Evolutionary conservation across 2,888 invertebrate species (phyloP).

Genomic region (Amphiduros pacificus): DNA sequence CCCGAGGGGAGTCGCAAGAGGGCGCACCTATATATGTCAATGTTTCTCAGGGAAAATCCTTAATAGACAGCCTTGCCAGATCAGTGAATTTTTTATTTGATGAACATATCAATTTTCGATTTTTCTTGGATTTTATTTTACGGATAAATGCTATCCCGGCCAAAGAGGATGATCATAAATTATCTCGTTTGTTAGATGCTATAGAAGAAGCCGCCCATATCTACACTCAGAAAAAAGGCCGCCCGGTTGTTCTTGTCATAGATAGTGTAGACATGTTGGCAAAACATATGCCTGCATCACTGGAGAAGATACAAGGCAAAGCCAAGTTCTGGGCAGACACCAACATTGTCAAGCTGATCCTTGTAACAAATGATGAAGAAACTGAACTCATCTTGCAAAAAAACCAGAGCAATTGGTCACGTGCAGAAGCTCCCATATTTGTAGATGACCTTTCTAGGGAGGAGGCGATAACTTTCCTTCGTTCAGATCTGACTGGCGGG

Average conservation of each 20-base stretch:
- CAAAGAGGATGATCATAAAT: conserved; percentile 21
- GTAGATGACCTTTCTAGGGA: conserved; percentile 25
- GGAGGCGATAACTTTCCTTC: conserved; percentile 24
- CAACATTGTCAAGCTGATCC: conserved; percentile 32
- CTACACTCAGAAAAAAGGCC: conserved; percentile 18
- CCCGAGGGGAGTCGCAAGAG: background rate
- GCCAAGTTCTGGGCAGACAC: conserved; percentile 37
- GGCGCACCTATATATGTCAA: conserved; percentile 32
- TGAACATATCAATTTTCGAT: conserved; percentile 32
- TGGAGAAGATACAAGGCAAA: conserved; percentile 28
- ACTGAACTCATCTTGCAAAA: conserved; percentile 20
- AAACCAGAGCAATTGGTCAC: conserved; percentile 29
- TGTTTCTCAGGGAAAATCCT: conserved; percentile 29
- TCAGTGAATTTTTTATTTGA: conserved; percentile 31
- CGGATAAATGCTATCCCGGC: conserved; percentile 27
- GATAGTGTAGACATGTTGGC: conserved; percentile 25
- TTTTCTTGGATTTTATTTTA: conserved; percentile 26
- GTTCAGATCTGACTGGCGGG: background rate
- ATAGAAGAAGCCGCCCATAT: conserved; percentile 30
- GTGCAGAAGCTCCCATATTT: conserved; percentile 26
- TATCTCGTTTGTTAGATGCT: conserved; percentile 29
- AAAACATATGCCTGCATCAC: conserved; percentile 8
- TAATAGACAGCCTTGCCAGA: conserved; percentile 29
- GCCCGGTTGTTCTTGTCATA: conserved; percentile 31
- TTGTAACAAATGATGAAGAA: conserved; percentile 28